Percentiles rank a stretch among this genome's conserved stretches.
These are phyloP conservation scores for Pontoporia blainvillei DNA, from an alignment of 2,113 vertebrate species.

Conservation along the genomic window DNA sequence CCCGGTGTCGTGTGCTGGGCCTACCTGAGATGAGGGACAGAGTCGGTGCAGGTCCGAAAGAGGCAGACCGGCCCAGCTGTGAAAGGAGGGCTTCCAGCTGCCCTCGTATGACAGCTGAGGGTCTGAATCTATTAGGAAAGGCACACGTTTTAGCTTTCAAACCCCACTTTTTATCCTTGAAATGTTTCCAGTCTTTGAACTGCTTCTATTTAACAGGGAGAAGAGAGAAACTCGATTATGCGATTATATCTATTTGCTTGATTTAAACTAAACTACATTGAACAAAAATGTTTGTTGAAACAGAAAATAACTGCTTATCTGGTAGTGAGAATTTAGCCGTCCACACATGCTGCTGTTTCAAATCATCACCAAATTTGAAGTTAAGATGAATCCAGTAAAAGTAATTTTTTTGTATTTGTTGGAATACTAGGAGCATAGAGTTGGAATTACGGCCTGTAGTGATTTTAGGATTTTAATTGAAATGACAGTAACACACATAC, in stretches of 20 bases:
- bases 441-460: not conserved
- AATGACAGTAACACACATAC: conserved; percentile 35
- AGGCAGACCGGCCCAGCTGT: not conserved
- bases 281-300: conserved; percentile 24
- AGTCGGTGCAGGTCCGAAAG: not conserved
- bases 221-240: not conserved
- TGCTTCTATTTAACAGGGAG: not conserved
- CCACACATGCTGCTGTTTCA: not conserved
- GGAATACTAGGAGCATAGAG: not conserved
- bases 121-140: not conserved
- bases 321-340: not conserved
- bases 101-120: not conserved
- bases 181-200: conserved; percentile 14
- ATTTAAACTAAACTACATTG: conserved; percentile 2
- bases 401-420: not conserved
- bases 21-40: not conserved
- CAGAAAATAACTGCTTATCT: conserved; percentile 14
- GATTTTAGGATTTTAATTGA: conserved; percentile 51
- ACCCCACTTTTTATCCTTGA: not conserved
- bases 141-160: conserved; percentile 9
- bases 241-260: not conserved
- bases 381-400: conserved; percentile 25
- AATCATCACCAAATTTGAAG: not conserved
- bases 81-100: not conserved
- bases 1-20: not conserved